Base-by-base conservation (phyloP, 1,140 invertebrate species). In the Contarinia nasturtii region DNA sequence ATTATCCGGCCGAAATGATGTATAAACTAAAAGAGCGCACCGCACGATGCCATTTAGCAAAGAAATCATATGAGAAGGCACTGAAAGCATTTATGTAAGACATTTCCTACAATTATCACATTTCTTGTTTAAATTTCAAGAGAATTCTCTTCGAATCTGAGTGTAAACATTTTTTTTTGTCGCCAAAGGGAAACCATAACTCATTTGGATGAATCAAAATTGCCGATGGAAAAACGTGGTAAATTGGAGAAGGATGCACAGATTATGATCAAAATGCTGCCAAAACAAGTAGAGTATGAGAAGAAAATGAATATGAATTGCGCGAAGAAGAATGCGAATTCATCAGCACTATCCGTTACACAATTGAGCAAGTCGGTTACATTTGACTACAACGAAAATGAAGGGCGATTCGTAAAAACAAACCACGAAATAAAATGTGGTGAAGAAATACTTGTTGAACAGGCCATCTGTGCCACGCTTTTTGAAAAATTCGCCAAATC, bases 1-100 rank as follows among this genome's bases (percentile, higher is more conserved):
- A 73, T 10, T 91, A 90, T 61, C 85, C 86, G 7, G 67, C 72
- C 48, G 73, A 83, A 45, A 61, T 87, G 14, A 61, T 70, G 1
- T 82, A 84, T 57, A 92, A 91, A 64, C 61, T 90, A 1, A 72
- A 76, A 44, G 82, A 88, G 51, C 71, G 86, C 51, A 76, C 68
- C 49, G 83, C 85, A 0, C 72, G 77, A 53, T 89, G 85, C 60
- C 71, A 83, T 36, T 67, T 86, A 45, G 79, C 79, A 3, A 65
- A 87, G 36, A 77, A 81, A 48, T 70, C 75, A 47, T 73, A 79
- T 53, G 67, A 74, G 7, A 71, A 75, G 48, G 84, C 86, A 0
- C 66, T 82, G 2, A 60, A 66, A 8, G 70, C 76, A 33, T 82
- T 82, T 53, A 71, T 71, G 71, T 73, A 54, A 59, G 65, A n/a